Conservation (phyloP, 2,113 vertebrate species). For the Stomatorhinus ivindoensis region DNA sequence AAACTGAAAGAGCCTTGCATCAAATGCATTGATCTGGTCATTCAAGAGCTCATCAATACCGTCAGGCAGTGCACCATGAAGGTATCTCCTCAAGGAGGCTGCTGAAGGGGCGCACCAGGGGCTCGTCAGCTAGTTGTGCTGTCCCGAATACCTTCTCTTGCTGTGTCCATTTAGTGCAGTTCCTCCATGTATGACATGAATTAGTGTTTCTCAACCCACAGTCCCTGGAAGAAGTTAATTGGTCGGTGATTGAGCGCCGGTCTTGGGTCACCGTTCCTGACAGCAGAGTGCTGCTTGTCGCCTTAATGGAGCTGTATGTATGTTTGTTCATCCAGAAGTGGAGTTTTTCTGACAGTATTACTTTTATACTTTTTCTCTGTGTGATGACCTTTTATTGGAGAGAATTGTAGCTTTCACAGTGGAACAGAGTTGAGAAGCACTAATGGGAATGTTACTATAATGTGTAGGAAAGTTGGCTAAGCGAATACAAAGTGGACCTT, state of each 20-base stretch:
- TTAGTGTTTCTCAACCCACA: not conserved
- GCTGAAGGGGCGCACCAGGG: not conserved
- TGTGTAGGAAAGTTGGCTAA: not conserved
- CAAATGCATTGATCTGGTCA: slow-evolving; percentile 95
- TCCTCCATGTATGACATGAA: not conserved
- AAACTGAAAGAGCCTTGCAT: slow-evolving; percentile 97
- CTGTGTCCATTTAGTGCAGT: not conserved
- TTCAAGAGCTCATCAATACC: slow-evolving; percentile 94
- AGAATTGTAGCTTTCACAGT: not conserved
- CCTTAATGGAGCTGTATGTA: not conserved
- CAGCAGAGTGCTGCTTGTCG: not conserved
- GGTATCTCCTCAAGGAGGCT: slow-evolving; percentile 59
- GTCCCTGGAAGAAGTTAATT: not conserved
- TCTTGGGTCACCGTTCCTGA: not conserved
- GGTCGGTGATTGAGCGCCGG: not conserved
- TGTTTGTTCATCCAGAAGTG: not conserved
- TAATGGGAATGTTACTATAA: not conserved
- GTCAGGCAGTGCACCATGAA: slow-evolving; percentile 92
- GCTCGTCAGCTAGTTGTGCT: not conserved
- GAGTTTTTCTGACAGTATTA: not conserved
- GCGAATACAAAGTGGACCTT: not conserved
- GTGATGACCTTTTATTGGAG: not conserved
- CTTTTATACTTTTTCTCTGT: not conserved
- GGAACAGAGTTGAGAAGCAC: not conserved
- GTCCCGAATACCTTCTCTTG: not conserved